Evolutionary conservation across 2,888 invertebrate genomes (phyloP), one percentile per base, ranked within the genome.

Genomic region (Perithous albicinctus): DNA sequence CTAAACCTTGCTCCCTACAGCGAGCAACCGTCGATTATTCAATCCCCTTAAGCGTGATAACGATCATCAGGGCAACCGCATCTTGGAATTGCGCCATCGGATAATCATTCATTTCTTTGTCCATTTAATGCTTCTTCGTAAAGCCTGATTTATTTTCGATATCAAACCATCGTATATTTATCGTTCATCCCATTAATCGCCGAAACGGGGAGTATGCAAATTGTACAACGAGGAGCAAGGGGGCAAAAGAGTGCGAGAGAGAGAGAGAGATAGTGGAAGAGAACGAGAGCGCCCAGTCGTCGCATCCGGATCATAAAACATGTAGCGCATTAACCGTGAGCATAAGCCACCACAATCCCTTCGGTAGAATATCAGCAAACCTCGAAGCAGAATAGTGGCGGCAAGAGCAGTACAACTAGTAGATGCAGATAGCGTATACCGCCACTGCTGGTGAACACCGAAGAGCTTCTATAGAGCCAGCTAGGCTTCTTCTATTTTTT

Each of bases 291-390:
- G 67, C 72, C 70, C 64, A 76, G 76, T 82, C 81, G 69, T 79
- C 74, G 82, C 78, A 78, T 78, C 75, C 84, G 82, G 79, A 82
- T 83, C 85, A 82, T 85, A 85, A 85, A 84, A 80, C 80, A 85
- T 74, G 82, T 81, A 79, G 81, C 78, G 80, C 85, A 85, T 85
- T 85, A 85, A 82, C 80, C 77, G 66, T 74, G 72, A 79, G 79
- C 77, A 80, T 78, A 80, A 84, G 82, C 78, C 80, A 78, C 76
- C 81, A 80, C 80, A 85, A 75, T 81, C 48, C 78, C 59, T 69
- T 74, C 79, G 69, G 29, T 67, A 15, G 35, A 15, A 41, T 59
- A 41, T 66, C 29, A 64, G 64, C 38, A 54, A n/a, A n/a, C n/a
- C 54, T 26, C 23, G 70, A 38, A 80, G 70, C 61, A 66, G 74